Evolutionary conservation across 1,140 invertebrate genomes (phyloP), one percentile per base, ranked within the genome.

Genomic region (Hermetia illucens): DNA sequence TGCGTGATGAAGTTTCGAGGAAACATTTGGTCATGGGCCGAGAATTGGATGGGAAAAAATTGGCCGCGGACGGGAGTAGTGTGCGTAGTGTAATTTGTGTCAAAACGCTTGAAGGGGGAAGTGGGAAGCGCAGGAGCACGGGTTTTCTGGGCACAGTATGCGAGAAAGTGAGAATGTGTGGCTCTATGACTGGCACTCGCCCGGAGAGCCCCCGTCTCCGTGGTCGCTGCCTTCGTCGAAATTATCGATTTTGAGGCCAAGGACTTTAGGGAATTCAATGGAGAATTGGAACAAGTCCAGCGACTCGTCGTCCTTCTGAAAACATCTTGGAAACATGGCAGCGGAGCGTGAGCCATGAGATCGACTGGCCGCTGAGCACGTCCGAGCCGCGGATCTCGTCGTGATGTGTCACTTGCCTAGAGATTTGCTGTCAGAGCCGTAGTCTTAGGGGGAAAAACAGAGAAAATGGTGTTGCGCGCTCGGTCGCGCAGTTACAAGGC

Each of bases 1-100:
- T 58, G 55, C 58, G 52, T 48, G 33, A 39, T 44, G 47, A 30
- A 24, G 36, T 39, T 40, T 34, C 33, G 40, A 44, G 36, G 20
- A 44, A 34, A 44, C 24, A 25, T 36, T 24, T 27, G 34, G 35
- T 37, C 38, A 38, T 43, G 35, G 38, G 33, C 35, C 35, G 36
- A 43, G 35, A 19, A 12, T 34, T 34, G 8, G 24, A 9, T 33
- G 9, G 6, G 16, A 8, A 10, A 10, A 6, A 9, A 16, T 10
- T 33, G 9, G 31, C 6, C 6, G 15, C 16, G 15, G 6, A 8
- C 6, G 15, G 9, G 8, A n/a, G n/a, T 12, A 18, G n/a, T 5
- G 33, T 34, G 15, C 10, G 18, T 34, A 17, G 13, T 15, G 18
- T 4, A 18, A 19, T 15, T 4, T 6, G 20, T 34, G n/a, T 3